Evolutionary conservation across 2,113 vertebrate genomes (phyloP).

Genomic region (Indri indri): DNA sequence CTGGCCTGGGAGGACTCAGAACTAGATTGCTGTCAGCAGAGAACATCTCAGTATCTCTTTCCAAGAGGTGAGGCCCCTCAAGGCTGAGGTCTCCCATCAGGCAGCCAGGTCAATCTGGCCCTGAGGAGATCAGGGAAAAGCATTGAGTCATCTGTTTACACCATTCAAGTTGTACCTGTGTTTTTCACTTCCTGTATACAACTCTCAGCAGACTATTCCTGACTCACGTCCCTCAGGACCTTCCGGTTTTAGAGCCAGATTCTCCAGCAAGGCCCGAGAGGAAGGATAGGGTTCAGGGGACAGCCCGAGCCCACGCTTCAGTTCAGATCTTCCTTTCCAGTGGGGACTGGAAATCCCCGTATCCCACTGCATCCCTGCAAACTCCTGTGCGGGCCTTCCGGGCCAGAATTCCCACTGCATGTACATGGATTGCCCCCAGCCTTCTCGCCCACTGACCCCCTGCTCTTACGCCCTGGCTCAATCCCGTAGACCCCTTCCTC

Average conservation of each 20-base stretch:
- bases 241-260: neutral
- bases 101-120: too few species aligned
- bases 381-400: neutral
- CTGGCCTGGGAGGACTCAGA: neutral
- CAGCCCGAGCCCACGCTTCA: neutral
- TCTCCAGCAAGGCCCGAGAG: conserved; percentile 7
- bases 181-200: neutral
- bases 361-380: neutral
- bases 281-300: conserved; percentile 27
- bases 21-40: neutral
- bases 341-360: conserved; percentile 50
- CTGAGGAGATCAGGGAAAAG: neutral
- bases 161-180: neutral
- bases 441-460: neutral
- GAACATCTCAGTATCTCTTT: neutral
- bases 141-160: neutral
- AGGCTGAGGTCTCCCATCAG: neutral
- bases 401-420: neutral
- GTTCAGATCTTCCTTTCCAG: conserved; percentile 19
- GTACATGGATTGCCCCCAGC: neutral
- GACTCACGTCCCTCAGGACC: neutral
- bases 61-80: neutral
- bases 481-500: neutral
- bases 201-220: neutral
- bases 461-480: neutral